Evolutionary conservation across 2,113 vertebrate species (phyloP).

Genomic region (Pangasianodon gigas): DNA sequence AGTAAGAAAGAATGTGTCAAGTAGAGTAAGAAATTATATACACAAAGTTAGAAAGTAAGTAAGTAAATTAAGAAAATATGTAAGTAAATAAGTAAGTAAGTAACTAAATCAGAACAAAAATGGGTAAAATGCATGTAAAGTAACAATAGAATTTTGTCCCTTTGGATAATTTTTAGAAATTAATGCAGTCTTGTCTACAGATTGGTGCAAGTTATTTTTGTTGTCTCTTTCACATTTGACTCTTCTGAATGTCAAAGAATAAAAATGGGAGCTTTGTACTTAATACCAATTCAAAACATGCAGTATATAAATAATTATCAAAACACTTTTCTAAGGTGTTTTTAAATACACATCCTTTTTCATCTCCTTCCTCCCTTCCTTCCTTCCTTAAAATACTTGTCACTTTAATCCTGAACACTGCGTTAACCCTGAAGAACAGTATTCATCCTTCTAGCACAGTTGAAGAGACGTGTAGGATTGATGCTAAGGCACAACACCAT

Average conservation of each 20-base stretch:
- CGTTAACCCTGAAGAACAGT: not conserved
- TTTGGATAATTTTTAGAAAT: not conserved
- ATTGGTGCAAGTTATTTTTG: not conserved
- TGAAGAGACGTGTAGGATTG: not conserved
- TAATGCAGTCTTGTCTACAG: not conserved
- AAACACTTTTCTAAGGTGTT: not conserved
- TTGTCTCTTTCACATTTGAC: not conserved
- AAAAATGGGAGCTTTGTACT: not conserved
- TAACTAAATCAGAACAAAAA: not conserved
- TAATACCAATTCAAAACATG: not conserved
- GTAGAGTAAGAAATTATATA: no score
- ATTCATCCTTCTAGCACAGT: not conserved
- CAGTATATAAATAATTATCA: not conserved
- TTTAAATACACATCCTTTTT: not conserved
- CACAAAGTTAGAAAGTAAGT: no score
- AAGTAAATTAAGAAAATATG: not conserved
- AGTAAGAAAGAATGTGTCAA: no score
- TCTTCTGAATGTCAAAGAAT: not conserved
- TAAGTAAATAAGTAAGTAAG: not conserved
- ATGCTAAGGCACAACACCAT: not conserved
- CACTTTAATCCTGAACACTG: not conserved
- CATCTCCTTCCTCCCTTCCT: not conserved
- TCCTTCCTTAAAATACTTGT: not conserved
- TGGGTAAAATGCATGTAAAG: not conserved
- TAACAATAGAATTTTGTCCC: not conserved